Evolutionary conservation across 2,888 invertebrate species (phyloP), one percentile per base, ranked within the genome.

Genomic region (Pseudanteris insignis): DNA sequence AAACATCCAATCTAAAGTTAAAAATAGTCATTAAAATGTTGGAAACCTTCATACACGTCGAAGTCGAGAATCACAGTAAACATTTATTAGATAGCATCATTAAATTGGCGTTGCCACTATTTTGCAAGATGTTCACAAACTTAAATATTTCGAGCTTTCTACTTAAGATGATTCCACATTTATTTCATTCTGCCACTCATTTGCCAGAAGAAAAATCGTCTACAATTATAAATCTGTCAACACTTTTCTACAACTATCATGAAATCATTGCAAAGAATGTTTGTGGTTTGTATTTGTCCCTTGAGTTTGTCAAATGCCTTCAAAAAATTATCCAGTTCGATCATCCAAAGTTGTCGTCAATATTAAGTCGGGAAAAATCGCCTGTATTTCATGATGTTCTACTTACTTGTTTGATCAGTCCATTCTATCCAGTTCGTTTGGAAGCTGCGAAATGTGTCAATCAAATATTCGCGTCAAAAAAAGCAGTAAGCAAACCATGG

Each of bases 251-350:
- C n/a, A 44, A 60, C 7, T 67, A 51, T 25, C 54, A 68, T 12
- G 28, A 66, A 26, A 15, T 54, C 2, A 51, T 69, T 37, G 10
- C 46, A 1, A 13, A 41, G 6, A 28, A 37, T 1, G 47, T 40
- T 6, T 82, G 80, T 64, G 82, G 83, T 5, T 77, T 81, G 1
- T 41, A 72, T 9, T 73, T 81, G 12, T 68, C 77, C 12, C 60
- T 79, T n/a, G 72, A 76, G 8, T 74, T 82, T 34, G 65, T 83
- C 2, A 70, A 80, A 13, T 82, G 82, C 41, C 67, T 83, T n/a
- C 71, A 76, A 34, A 64, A 68, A 51, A 71, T 84, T 9, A 72
- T 79, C 36, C 65, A 75, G 70, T 37, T 77, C 1, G 76, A 79
- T 68, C 69, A 79, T 1, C 44, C 68, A 3, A 61, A 61, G 15